phyloP scores from a whole-genome alignment of 2,888 invertebrate genomes.

The Exephanes ischioxanthus region DNA sequence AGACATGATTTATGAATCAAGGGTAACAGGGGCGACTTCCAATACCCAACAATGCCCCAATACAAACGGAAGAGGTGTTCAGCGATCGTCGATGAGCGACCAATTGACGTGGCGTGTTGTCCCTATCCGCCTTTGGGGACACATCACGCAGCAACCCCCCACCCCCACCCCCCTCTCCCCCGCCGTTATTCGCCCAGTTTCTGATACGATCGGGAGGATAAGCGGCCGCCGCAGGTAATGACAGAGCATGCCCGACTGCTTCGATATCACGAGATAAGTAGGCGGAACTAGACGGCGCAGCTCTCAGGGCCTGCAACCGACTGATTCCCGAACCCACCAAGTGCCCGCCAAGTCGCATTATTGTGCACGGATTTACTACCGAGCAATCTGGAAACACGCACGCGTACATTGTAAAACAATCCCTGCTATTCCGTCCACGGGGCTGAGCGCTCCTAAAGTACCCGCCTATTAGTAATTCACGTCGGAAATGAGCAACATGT shows the following conservation, averaged over 20 bases:
- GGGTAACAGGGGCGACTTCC: too few species aligned
- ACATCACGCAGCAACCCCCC: background rate
- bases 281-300: background rate
- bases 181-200: background rate
- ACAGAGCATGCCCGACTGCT: background rate
- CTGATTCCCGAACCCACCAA: background rate
- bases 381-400: background rate
- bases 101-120: background rate
- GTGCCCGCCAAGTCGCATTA: background rate
- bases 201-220: background rate
- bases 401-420: background rate
- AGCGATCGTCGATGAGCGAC: background rate
- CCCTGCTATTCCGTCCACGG: too few species aligned
- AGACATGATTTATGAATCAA: too few species aligned
- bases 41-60: background rate
- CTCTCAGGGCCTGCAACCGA: background rate
- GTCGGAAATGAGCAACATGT: too few species aligned
- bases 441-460: too few species aligned
- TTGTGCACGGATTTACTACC: background rate
- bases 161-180: background rate
- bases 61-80: background rate
- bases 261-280: conserved; percentile 4
- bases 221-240: background rate
- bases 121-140: conserved; percentile 1
- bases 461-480: too few species aligned